Conservation (phyloP, 2,797 vertebrate genomes). For the Hydrolagus colliei region DNA sequence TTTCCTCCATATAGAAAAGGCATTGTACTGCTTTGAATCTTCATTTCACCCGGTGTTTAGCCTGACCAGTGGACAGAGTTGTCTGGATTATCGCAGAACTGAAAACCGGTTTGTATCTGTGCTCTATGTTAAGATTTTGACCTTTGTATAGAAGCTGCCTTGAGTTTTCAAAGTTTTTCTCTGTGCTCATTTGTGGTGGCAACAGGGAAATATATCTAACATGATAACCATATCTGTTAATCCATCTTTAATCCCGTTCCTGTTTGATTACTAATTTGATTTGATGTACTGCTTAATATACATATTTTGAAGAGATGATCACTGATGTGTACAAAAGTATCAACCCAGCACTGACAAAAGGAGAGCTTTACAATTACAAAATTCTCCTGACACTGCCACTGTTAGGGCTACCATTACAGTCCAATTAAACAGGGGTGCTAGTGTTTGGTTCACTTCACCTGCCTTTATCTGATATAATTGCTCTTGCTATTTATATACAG, state of each 20-base stretch:
- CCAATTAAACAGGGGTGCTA: conserved; percentile 30
- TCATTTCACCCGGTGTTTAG: conserved; percentile 89
- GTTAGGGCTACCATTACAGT: conserved; percentile 33
- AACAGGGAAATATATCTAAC: conserved; percentile 14
- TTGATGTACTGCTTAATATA: background rate
- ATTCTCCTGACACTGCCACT: conserved; percentile 45
- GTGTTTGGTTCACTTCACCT: background rate
- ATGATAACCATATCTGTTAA: background rate
- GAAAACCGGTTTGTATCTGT: conserved; percentile 77
- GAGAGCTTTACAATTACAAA: conserved; percentile 46
- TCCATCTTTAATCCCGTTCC: conserved; percentile 32
- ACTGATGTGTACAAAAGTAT: background rate
- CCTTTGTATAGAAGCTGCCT: background rate
- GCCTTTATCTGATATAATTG: background rate
- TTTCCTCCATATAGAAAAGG: conserved; percentile 64
- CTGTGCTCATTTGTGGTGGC: conserved; percentile 36
- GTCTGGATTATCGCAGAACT: conserved; percentile 79
- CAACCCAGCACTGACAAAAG: background rate
- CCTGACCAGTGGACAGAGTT: conserved; percentile 78
- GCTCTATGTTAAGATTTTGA: background rate
- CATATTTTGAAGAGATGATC: background rate
- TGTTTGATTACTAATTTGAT: background rate
- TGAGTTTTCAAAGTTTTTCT: conserved; percentile 10
- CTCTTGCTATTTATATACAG: conserved; percentile 47
- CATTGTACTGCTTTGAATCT: conserved; percentile 88